Evolutionary conservation across 2,888 invertebrate genomes (phyloP), one percentile per base, ranked within the genome.

Genomic region (Scaptomyza cyrtandrae): DNA sequence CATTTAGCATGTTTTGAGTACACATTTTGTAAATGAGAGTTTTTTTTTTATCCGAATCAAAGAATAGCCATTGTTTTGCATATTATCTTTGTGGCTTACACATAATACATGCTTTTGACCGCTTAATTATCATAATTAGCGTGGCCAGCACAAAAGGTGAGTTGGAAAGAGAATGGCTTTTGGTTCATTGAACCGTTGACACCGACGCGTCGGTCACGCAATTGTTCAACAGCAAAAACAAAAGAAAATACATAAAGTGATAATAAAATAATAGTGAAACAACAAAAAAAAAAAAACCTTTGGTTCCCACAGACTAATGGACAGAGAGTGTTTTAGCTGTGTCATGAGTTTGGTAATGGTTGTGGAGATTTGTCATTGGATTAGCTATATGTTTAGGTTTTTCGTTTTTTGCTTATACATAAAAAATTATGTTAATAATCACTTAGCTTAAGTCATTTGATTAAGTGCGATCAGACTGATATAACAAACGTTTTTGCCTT

Each of bases 101-200:
- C 44, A 44, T 63, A 54, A 60, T 55, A 60, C 29, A 46, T 31
- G 54, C 45, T 66, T 66, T 48, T 54, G 72, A 37, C 55, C 27
- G 52, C 67, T 63, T 81, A 79, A 83, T 81, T 71, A 82, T 79
- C 85, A 85, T 83, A 87, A 85, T 87, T 82, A 77, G 66, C 55
- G 37, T 16, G 55, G 27, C 50, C 66, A 64, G 65, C 60, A 65
- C 43, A 46, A 44, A 52, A 39, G 29, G 19, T 11, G 33, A 13
- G 33, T 24, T 43, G 39, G 49, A n/a, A 5, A 9, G 35, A 31
- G 39, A 46, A 35, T 54, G 43, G 27, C 14, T 52, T 53, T 52
- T 49, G 77, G 83, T 86, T 83, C 83, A 82, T 67, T 87, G 87
- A 87, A 81, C 83, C 66, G 43, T 41, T 65, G 53, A 50, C 58